Base-by-base conservation (phyloP, 1,140 invertebrate species). In the Drosophila novamexicana region DNA sequence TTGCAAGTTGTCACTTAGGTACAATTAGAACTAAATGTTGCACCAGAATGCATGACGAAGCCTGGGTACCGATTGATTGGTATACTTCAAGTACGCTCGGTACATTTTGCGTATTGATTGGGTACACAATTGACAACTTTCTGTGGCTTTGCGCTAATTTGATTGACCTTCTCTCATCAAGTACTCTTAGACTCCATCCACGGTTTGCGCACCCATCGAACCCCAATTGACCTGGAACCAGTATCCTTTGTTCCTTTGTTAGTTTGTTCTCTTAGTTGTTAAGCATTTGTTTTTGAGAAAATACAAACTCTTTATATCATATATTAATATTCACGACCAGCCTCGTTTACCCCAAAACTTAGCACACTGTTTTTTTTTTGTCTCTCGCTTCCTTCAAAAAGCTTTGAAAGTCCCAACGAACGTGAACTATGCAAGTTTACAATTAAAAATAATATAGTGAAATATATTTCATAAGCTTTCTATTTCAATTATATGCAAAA, bases 391-490 rank as follows among this genome's bases (percentile, higher is more conserved):
- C n/a, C 58, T 74, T 63, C 50, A 9, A 71, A 75, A 63, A 65
- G 66, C 75, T 81, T 78, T 52, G 47, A 14, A 42, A 32, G 47
- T 53, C 49, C 66, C 40, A 29, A 42, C 58, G 32, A 75, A 63
- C 67, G 70, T 37, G 47, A 63, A 57, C 14, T 65, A 9, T 70
- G 50, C 59, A 70, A 70, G 67, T 58, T 63, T 78, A 44, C 29
- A 75, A 71, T 59, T 58, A 66, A 67, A 75, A 64, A 74, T 54
- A 47, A 50, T 71, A 81, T 64, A 73, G 50, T 62, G 44, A 50
- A 29, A 50, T 34, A 53, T 72, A 88, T 68, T 70, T 76, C 44
- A 63, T 76, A 85, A 81, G 79, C 75, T 76, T 79, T 77, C 65
- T 81, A 22, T 50, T 29, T 71, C 39, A 66, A 72, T 56, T 56